Conservation (phyloP, 2,888 invertebrate genomes). For the Patella depressa region DNA sequence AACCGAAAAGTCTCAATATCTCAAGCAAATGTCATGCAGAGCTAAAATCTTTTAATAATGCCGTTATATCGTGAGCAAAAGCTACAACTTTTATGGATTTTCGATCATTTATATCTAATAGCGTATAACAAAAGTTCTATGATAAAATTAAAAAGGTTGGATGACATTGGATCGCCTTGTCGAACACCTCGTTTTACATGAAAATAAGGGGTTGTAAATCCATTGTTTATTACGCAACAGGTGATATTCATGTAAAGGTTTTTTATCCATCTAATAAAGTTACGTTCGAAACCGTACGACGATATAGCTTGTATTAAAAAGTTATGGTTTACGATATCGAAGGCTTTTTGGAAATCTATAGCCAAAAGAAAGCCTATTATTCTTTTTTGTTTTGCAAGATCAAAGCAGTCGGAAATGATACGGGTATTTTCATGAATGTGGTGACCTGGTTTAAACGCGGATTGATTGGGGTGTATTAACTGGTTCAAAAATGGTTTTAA, state of each 20-base stretch:
- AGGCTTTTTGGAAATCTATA: conserved; percentile 10
- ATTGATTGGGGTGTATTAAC: conserved; percentile 4
- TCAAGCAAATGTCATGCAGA: no score
- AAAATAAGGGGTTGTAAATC: conserved; percentile 1
- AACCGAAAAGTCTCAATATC: no score
- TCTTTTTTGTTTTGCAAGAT: no score
- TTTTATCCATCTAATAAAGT: conserved; percentile 4
- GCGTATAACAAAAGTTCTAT: background rate
- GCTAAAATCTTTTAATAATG: no score
- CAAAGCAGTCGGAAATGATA: no score
- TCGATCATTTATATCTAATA: background rate
- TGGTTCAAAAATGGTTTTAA: conserved; percentile 4
- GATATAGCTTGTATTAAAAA: background rate
- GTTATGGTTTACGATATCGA: background rate
- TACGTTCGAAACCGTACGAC: conserved; percentile 7
- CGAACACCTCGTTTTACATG: background rate
- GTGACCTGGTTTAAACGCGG: no score
- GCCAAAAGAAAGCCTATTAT: no score
- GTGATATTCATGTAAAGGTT: background rate
- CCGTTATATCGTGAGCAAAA: no score
- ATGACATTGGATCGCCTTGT: conserved; percentile 4
- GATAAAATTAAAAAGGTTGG: background rate
- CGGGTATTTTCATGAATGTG: no score
- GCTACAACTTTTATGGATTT: no score
- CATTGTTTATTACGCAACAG: conserved; percentile 2